Evolutionary conservation across 2,888 invertebrate genomes (phyloP).

Genomic region (Eledone cirrhosa): DNA sequence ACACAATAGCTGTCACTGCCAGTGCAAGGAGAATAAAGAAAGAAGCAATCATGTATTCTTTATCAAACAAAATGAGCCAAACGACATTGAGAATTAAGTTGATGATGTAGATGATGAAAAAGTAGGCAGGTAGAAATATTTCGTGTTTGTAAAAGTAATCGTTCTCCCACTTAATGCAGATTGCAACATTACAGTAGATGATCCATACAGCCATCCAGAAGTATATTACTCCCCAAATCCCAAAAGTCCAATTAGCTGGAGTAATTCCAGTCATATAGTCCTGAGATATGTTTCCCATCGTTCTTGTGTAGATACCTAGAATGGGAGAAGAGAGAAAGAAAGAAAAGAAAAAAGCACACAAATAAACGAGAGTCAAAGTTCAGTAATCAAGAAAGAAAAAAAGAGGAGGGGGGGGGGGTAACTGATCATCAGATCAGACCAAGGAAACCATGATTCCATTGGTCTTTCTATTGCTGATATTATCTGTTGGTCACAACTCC

Average conservation of each 20-base stretch:
- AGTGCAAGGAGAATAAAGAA: conserved; percentile 38
- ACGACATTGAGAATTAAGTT: conserved; percentile 49
- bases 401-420: neutral
- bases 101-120: conserved; percentile 48
- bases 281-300: conserved; percentile 51
- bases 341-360: neutral
- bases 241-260: conserved; percentile 61
- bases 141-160: conserved; percentile 55
- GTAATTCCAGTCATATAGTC: conserved; percentile 52
- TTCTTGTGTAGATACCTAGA: conserved; percentile 32
- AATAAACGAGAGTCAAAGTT: neutral
- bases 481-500: too few species aligned
- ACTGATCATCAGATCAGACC: too few species aligned
- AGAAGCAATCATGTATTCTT: conserved; percentile 25
- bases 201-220: conserved; percentile 48
- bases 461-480: too few species aligned
- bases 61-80: conserved; percentile 53
- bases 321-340: neutral
- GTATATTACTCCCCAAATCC: conserved; percentile 47
- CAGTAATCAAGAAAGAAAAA: neutral
- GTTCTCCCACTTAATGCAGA: conserved; percentile 47
- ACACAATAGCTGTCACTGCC: conserved; percentile 34
- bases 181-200: conserved; percentile 40
- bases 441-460: too few species aligned
- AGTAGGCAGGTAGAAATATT: conserved; percentile 45